These are phyloP conservation scores for Oenanthe oenanthe DNA, from an alignment of 2,113 vertebrate genomes.

Conservation along the genomic window DNA sequence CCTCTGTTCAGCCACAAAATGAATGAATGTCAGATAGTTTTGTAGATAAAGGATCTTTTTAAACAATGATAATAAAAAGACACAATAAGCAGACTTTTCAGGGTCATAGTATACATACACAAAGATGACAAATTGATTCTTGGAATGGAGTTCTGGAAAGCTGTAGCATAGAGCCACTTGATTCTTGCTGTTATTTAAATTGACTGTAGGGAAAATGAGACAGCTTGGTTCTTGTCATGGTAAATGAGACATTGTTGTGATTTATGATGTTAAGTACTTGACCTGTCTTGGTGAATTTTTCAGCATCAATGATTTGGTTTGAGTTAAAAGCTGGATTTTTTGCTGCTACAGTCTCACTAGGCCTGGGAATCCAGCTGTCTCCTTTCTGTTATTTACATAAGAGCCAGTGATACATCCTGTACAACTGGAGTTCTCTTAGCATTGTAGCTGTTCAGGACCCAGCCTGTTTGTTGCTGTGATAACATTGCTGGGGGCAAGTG, in stretches of 20 bases:
- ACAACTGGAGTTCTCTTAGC: not conserved
- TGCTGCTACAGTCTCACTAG: not conserved
- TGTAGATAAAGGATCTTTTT: not conserved
- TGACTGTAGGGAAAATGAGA: not conserved
- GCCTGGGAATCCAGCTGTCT: not conserved
- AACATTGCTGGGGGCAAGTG: not conserved
- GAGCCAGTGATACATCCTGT: not conserved
- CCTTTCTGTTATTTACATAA: not conserved
- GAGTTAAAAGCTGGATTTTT: not conserved
- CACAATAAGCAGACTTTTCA: not conserved
- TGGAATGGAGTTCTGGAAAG: not conserved
- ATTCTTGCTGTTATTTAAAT: conserved; percentile 20
- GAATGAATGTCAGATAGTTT: not conserved
- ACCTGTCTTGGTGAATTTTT: not conserved
- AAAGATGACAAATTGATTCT: not conserved
- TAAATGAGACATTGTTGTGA: not conserved
- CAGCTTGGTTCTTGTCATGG: not conserved
- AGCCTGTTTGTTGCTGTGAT: not conserved
- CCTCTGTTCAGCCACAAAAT: not conserved
- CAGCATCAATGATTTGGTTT: not conserved
- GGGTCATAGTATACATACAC: not conserved
- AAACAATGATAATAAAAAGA: not conserved
- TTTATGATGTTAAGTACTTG: not conserved
- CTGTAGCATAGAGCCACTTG: not conserved
- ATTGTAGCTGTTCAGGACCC: not conserved